A percentile compares a stretch with the other conserved stretches of the same genome.
phyloP scores from a whole-genome alignment of 92 coral and sea anemone genomes.

The Ricordea florida region DNA sequence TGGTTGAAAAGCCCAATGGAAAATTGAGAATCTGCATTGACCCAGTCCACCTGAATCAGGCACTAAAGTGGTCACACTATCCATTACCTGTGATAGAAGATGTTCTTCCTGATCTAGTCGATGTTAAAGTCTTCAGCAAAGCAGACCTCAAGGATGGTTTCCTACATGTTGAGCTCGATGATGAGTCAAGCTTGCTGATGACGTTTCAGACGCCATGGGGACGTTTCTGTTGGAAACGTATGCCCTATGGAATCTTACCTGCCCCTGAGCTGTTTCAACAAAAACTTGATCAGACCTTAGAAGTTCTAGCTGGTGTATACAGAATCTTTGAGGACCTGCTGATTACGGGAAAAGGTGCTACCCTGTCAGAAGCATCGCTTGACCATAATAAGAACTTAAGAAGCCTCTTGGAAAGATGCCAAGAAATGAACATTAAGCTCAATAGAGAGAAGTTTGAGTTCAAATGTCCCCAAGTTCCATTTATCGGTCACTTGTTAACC shows the following conservation, averaged over 20 bases:
- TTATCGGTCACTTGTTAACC: conserved; percentile 59
- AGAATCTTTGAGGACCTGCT: conserved; percentile 47
- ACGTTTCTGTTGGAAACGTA: not conserved
- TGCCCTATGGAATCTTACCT: conserved; percentile 8
- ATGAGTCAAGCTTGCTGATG: not conserved
- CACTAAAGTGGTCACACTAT: conserved; percentile 31
- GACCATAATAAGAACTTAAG: conserved; percentile 35
- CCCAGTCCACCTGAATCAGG: conserved; percentile 1
- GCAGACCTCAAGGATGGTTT: conserved; percentile 8
- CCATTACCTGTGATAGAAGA: conserved; percentile 24
- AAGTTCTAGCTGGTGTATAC: conserved; percentile 39
- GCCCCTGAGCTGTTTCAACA: no score
- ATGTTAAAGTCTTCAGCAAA: not conserved
- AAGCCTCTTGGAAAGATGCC: conserved; percentile 23
- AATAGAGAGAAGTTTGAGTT: conserved; percentile 36
- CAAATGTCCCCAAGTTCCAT: conserved; percentile 38
- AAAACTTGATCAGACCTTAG: conserved; percentile 34
- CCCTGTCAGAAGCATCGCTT: conserved; percentile 10
- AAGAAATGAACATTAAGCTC: conserved; percentile 40
- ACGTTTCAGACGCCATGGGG: not conserved
- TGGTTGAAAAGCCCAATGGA: no score
- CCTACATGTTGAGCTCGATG: conserved; percentile 1
- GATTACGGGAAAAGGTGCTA: conserved; percentile 41
- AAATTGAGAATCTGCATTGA: conserved; percentile 25
- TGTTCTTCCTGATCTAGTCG: not conserved